Evolutionary conservation across 2,888 invertebrate genomes (phyloP), one percentile per base, ranked within the genome.

Genomic region (Lycocerus yunnanus): DNA sequence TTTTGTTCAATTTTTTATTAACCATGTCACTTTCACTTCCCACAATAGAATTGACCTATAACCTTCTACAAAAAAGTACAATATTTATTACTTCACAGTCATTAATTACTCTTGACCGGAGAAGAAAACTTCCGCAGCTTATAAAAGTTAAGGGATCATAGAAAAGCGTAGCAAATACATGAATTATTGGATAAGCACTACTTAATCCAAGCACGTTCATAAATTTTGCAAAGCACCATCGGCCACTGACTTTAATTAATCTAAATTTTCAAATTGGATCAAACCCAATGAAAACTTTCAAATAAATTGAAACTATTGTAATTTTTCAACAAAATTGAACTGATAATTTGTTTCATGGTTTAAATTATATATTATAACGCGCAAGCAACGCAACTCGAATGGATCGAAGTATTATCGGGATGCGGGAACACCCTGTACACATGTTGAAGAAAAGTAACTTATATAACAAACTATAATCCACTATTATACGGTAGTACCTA

Each of bases 91-190:
- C 69, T 43, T 63, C 63, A 70, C 58, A 43, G 43, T 63, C 69
- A 70, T 70, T 70, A 70, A 70, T 70, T 70, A 70, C 69, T 58
- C 63, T 63, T 70, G 65, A 63, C 61, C 63, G 61, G n/a, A 27
- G 63, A 16, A 69, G 69, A 65, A 68, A 70, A 61, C 63, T 68
- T 66, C 63, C 13, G 20, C 18, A 65, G 58, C 69, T 61, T 70
- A 63, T 63, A 27, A 69, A 70, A 70, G 61, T 70, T 65, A 43
- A 43, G 2, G 43, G 43, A 43, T 43, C 43, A 43, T 43, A 43
- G 43, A 43, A 43, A 43, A 43, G 43, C 43, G 43, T 43, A 43
- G 43, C 43, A 43, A 43, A 43, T 43, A 43, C 43, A 43, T 43
- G 43, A 43, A 43, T 43, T 43, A 43, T 43, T 43, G 43, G 43